These are phyloP conservation scores for Drosophila testacea DNA, from an alignment of 2,888 invertebrate genomes.

Conservation along the genomic window DNA sequence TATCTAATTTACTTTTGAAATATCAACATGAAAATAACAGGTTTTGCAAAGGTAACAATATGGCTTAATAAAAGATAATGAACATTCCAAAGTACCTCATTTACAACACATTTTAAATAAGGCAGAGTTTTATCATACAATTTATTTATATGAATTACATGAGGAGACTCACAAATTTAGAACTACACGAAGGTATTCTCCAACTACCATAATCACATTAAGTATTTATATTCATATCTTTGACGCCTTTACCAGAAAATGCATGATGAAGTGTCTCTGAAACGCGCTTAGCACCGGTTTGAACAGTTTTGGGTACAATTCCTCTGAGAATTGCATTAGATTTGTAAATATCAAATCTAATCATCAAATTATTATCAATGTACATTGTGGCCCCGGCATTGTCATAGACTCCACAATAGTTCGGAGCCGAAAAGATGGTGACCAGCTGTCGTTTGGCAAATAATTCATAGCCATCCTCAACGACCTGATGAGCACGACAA, in stretches of 20 bases:
- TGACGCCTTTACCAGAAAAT: background rate
- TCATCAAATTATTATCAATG: conserved; percentile 98
- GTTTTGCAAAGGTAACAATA: conserved; percentile 4
- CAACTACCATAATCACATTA: too few species aligned
- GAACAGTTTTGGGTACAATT: background rate
- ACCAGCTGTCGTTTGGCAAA: conserved; percentile 97
- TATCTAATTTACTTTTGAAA: background rate
- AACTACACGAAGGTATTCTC: too few species aligned
- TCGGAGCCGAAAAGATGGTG: conserved; percentile 93
- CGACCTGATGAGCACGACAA: conserved; percentile 97
- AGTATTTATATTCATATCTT: background rate
- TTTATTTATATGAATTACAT: too few species aligned
- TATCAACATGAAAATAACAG: conserved; percentile 16
- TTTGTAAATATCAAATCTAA: conserved; percentile 89
- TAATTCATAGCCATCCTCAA: conserved; percentile 98
- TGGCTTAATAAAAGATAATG: background rate
- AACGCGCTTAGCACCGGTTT: background rate
- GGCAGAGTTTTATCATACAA: too few species aligned
- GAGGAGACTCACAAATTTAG: too few species aligned
- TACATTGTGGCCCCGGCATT: conserved; percentile 97
- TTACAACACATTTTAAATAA: too few species aligned
- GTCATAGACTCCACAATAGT: conserved; percentile 92
- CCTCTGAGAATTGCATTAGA: background rate
- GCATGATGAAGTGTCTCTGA: background rate
- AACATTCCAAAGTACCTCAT: background rate